Conservation (phyloP, 2,888 invertebrate genomes). For the Andrena hattorfiana region DNA sequence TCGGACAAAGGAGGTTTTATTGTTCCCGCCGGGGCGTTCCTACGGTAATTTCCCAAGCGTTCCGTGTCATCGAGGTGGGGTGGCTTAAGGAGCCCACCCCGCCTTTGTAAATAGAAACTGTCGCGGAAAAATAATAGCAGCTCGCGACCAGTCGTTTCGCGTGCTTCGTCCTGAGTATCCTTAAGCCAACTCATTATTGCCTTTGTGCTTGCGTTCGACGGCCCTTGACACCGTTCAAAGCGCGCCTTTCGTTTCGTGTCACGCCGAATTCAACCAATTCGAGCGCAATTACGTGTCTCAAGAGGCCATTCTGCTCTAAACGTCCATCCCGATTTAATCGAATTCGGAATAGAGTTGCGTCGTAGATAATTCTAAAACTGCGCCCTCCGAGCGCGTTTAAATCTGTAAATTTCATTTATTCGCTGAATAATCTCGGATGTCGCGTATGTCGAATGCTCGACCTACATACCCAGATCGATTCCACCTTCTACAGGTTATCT, state of each 20-base stretch:
- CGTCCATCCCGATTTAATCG: too few species aligned
- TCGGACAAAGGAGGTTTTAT: conserved; percentile 25
- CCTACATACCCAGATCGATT: too few species aligned
- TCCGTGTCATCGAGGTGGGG: conserved; percentile 27
- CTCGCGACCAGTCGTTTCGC: neutral
- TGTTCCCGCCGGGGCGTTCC: neutral
- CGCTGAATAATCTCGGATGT: too few species aligned
- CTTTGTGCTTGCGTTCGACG: neutral
- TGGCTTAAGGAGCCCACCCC: conserved; percentile 8
- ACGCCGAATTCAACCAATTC: neutral
- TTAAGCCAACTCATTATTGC: neutral
- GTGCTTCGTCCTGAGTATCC: neutral
- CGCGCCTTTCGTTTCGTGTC: neutral
- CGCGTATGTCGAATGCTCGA: too few species aligned
- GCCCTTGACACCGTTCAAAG: neutral
- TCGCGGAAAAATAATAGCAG: neutral
- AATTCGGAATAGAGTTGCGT: too few species aligned
- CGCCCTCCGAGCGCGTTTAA: too few species aligned
- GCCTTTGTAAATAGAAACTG: conserved; percentile 8
- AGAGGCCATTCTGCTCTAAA: too few species aligned
- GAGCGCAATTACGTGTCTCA: too few species aligned
- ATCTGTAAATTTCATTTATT: too few species aligned
- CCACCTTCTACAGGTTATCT: too few species aligned
- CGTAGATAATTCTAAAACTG: too few species aligned
- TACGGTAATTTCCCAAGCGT: conserved; percentile 10